Base-by-base conservation (phyloP, 2,113 vertebrate genomes). In the Alouatta palliata region DNA sequence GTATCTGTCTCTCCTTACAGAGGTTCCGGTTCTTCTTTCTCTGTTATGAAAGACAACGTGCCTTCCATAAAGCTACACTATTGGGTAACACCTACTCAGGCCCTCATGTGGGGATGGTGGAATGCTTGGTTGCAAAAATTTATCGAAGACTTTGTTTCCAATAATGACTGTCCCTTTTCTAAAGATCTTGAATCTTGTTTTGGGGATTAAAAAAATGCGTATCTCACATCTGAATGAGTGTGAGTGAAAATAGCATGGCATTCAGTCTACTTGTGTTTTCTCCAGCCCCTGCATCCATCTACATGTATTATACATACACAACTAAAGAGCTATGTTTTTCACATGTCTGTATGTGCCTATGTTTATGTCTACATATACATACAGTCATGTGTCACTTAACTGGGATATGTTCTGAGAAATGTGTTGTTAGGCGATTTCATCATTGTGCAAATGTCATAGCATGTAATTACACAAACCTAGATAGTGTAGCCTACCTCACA, bases 171-270 rank as follows among this genome's bases (percentile, higher is more conserved):
- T 85, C 32, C 56, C n/a, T 58, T 92, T 54, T 64, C 84, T 71
- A 76, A 83, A n/a, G 87, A 94, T 90, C 92, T 68, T 73, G 16
- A 75, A 88, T 68, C 21, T 83, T 76, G 56, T 6, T 89, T 76
- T 73, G 91, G 37, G 45, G 3, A 40, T 54, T 32, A 1, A 40
- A 70, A 40, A 79, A 8, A 43, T 4, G 2, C 37, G 2, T 83
- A 40, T 91, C 14, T 80, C 35, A 37, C 84, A 47, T 70, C 66
- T 37, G 19, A 71, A 84, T 70, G 27, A 19, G 14, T 52, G 14
- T 52, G 49, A 52, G 52, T 52, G 16, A 52, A 52, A 17, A 17
- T 17, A 52, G 52, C 16, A 6, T 52, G 52, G 16, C 52, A 52
- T 52, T 52, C 56, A 13, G 23, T 86, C 77, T 30, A 12, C 45